A percentile compares a stretch with the other conserved stretches of the same genome.
Evolutionary conservation across 2,888 invertebrate genomes (phyloP).

Genomic region (Pteria penguin): DNA sequence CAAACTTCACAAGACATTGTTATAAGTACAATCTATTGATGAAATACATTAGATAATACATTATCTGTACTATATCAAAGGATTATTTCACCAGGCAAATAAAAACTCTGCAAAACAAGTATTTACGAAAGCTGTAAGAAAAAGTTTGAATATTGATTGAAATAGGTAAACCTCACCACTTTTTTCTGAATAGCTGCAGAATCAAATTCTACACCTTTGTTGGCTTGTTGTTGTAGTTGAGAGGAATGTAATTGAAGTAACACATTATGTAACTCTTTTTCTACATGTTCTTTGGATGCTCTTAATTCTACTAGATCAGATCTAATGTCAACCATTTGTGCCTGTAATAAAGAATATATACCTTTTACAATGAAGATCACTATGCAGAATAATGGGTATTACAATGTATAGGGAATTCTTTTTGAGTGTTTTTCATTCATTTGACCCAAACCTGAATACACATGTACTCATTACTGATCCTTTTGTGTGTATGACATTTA

Average conservation of each 20-base stretch:
- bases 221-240: constrained; percentile 82
- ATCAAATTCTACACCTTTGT: constrained; percentile 80
- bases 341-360: constrained; percentile 82
- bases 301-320: constrained; percentile 87
- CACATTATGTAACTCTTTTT: constrained; percentile 85
- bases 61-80: too few species aligned
- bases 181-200: constrained; percentile 82
- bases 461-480: too few species aligned
- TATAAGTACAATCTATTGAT: too few species aligned
- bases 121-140: too few species aligned
- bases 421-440: neutral
- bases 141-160: too few species aligned
- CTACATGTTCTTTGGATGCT: constrained; percentile 83
- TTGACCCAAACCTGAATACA: too few species aligned
- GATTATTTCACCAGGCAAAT: too few species aligned
- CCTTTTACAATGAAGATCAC: neutral
- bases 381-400: neutral
- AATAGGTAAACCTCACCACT: constrained; percentile 79
- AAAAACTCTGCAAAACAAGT: too few species aligned
- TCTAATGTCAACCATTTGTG: constrained; percentile 88
- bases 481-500: too few species aligned
- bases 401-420: neutral
- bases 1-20: too few species aligned
- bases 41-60: too few species aligned
- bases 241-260: constrained; percentile 84